Conservation (phyloP, 2,888 invertebrate species). For the Hemithea aestivaria region DNA sequence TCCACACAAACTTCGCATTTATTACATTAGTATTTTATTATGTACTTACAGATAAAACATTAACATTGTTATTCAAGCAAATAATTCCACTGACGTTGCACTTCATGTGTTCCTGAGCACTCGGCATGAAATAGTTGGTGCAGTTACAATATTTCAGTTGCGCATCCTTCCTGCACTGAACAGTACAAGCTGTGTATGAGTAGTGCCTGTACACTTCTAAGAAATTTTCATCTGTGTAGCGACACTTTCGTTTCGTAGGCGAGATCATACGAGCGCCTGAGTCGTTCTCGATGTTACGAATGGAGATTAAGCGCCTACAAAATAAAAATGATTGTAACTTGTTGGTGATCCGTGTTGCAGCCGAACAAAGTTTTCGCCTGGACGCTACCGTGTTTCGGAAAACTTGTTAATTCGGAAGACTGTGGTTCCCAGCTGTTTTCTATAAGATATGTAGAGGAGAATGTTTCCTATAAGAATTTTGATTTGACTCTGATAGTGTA, state of each 20-base stretch:
- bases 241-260: conserved; percentile 84
- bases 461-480: too few species aligned
- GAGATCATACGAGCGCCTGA: conserved; percentile 81
- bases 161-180: conserved; percentile 85
- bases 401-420: too few species aligned
- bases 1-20: too few species aligned
- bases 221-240: conserved; percentile 83
- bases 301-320: conserved; percentile 74
- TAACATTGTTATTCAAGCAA: conserved; percentile 82
- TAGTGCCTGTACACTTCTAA: conserved; percentile 81
- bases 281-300: conserved; percentile 84
- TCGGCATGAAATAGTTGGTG: conserved; percentile 85
- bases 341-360: too few species aligned
- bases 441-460: too few species aligned
- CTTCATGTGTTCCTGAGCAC: conserved; percentile 73
- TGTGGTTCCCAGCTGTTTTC: too few species aligned
- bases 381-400: too few species aligned
- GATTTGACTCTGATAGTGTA: too few species aligned
- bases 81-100: conserved; percentile 83
- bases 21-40: too few species aligned
- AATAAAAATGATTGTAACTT: too few species aligned
- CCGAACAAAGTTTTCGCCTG: too few species aligned
- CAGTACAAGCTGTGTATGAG: conserved; percentile 85
- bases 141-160: conserved; percentile 83
- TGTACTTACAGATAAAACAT: conserved; percentile 78